Percentiles rank a stretch among this genome's conserved stretches.
Evolutionary conservation across 1,140 invertebrate species (phyloP).

Genomic region (Thalassaphorura encarpata): DNA sequence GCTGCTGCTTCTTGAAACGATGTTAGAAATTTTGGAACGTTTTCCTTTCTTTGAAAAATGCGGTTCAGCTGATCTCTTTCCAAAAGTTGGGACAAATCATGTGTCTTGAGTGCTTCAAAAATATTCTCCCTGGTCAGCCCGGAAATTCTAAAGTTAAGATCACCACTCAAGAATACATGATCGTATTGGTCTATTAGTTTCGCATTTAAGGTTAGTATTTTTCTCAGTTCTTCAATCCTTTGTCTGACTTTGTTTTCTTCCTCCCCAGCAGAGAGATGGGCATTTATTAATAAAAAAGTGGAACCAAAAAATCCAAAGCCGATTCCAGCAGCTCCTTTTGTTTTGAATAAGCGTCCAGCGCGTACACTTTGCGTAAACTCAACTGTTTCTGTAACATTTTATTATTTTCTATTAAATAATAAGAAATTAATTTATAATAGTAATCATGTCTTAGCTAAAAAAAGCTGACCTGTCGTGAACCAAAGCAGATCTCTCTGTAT

Average conservation of each 20-base stretch:
- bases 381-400: conserved; percentile 20
- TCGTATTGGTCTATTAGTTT: conserved; percentile 11
- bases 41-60: conserved; percentile 14
- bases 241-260: conserved; percentile 12
- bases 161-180: conserved; percentile 26
- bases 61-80: conserved; percentile 20
- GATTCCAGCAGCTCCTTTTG: conserved; percentile 26
- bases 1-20: conserved; percentile 26
- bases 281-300: conserved; percentile 23
- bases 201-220: conserved; percentile 15
- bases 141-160: conserved; percentile 28
- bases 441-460: background rate
- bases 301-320: conserved; percentile 30
- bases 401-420: background rate
- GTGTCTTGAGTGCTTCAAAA: conserved; percentile 12
- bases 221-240: conserved; percentile 25
- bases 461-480: conserved; percentile 26
- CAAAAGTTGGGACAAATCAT: conserved; percentile 16
- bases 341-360: conserved; percentile 31
- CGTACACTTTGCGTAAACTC: conserved; percentile 24
- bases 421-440: too few species aligned
- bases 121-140: conserved; percentile 14
- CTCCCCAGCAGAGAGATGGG: conserved; percentile 30
- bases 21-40: conserved; percentile 18
- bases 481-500: conserved; percentile 28